These are phyloP conservation scores for Stictocephala bisonia DNA, from an alignment of 2,888 invertebrate genomes.

Conservation along the genomic window DNA sequence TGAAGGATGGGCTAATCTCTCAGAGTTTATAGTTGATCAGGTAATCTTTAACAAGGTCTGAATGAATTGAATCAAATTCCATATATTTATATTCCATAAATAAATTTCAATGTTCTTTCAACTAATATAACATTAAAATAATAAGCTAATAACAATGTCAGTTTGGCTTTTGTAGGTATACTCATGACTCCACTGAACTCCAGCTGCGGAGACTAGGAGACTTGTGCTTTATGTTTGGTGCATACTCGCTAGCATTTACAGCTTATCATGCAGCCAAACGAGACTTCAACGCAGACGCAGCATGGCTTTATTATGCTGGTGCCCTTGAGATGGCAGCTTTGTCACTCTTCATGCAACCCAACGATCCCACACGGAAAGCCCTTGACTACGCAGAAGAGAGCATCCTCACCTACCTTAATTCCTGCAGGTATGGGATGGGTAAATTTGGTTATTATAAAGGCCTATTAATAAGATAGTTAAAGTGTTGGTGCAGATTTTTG, in stretches of 20 bases:
- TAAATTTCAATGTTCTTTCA: no score
- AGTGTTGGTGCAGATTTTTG: no score
- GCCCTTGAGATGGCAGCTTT: conserved; percentile 97
- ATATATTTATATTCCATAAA: no score
- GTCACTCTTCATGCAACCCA: conserved; percentile 87
- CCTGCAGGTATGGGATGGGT: no score
- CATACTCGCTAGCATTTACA: conserved; percentile 92
- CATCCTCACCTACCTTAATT: conserved; percentile 89
- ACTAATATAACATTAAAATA: no score
- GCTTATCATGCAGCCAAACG: conserved; percentile 97
- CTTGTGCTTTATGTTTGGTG: conserved; percentile 95
- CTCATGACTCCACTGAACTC: conserved; percentile 87
- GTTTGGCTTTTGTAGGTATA: conserved; percentile 72
- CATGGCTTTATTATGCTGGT: conserved; percentile 97
- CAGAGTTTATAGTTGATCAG: no score
- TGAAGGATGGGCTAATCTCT: no score
- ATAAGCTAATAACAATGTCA: no score
- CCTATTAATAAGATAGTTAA: no score
- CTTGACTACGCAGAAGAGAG: conserved; percentile 95
- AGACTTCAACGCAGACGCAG: conserved; percentile 96
- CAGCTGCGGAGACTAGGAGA: conserved; percentile 94
- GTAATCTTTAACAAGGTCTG: no score
- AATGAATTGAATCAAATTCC: no score
- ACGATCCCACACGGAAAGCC: conserved; percentile 79
- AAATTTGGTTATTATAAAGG: no score